Evolutionary conservation across 2,113 vertebrate species (phyloP), one percentile per base, ranked within the genome.

Genomic region (Marmota monax): DNA sequence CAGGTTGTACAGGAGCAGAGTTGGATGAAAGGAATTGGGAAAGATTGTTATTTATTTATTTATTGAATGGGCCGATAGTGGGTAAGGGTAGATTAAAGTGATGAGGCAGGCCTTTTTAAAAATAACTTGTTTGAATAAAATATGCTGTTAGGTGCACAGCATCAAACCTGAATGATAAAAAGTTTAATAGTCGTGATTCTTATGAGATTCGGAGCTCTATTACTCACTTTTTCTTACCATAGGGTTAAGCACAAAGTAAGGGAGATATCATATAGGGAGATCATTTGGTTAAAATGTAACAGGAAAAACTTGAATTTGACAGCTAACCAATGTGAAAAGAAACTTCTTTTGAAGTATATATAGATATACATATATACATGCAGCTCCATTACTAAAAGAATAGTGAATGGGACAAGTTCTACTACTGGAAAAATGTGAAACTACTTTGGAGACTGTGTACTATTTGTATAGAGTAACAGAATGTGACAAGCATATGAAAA

Each of bases 381-480:
- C 37, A 88, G 32, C 51, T 96, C 10, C 70, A 34, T 84, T 84
- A 84, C 25, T 82, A 93, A 76, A 92, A 11, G 39, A 74, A 12
- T 90, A 42, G 16, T 14, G 45, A 96, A 48, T 63, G 34, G n/a
- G 48, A 53, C 9, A 80, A 80, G 1, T 88, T 90, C 51, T 94
- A 92, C 51, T 58, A 67, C 27, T 90, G 45, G 58, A 82, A 96
- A 97, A 90, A 78, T 73, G 92, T 45, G 84, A 70, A 95, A 94
- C 20, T 78, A 12, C 27, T 95, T 83, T 87, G 25, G 89, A 87
- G 70, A 79, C n/a, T 70, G 37, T 70, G 20, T 53, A n/a, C n/a
- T 94, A 22, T 91, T 77, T 91, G 76, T 65, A 73, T 80, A 90
- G 76, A 88, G 80, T 85, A 92, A 96, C 42, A 94, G 45, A 92